Evolutionary conservation across 2,113 vertebrate species (phyloP).

Genomic region (Taxidea taxus): DNA sequence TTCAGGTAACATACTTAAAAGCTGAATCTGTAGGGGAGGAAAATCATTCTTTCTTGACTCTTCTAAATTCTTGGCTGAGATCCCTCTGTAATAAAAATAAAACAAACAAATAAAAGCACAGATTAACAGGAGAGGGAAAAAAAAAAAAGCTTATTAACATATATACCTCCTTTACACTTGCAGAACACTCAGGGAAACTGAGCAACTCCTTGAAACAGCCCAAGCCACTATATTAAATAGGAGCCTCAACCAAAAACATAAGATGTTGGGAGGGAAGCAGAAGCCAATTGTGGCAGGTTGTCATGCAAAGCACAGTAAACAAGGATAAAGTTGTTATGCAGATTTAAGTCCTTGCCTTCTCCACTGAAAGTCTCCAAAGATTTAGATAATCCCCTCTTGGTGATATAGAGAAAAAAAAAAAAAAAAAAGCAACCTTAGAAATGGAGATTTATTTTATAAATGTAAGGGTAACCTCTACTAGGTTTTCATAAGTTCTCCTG

Average conservation of each 20-base stretch:
- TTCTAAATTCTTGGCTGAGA: background rate
- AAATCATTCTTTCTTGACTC: background rate
- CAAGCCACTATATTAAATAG: background rate
- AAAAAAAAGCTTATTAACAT: background rate
- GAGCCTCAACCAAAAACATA: background rate
- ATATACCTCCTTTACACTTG: background rate
- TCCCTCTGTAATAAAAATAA: background rate
- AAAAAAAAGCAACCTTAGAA: background rate
- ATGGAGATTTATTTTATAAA: background rate
- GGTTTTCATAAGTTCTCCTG: background rate
- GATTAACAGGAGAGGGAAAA: background rate
- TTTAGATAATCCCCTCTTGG: background rate
- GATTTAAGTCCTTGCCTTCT: background rate
- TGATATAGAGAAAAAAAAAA: background rate
- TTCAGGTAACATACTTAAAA: background rate
- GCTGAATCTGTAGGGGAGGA: background rate
- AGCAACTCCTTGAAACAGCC: background rate
- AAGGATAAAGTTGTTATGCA: background rate
- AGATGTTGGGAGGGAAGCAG: too few species aligned
- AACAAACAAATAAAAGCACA: background rate
- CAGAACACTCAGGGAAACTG: background rate
- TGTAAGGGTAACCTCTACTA: background rate
- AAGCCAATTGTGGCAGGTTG: background rate
- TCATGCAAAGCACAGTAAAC: background rate
- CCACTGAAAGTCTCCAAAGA: background rate